phyloP scores from a whole-genome alignment of 2,113 vertebrate species.

The Brachyhypopomus occidentalis region DNA sequence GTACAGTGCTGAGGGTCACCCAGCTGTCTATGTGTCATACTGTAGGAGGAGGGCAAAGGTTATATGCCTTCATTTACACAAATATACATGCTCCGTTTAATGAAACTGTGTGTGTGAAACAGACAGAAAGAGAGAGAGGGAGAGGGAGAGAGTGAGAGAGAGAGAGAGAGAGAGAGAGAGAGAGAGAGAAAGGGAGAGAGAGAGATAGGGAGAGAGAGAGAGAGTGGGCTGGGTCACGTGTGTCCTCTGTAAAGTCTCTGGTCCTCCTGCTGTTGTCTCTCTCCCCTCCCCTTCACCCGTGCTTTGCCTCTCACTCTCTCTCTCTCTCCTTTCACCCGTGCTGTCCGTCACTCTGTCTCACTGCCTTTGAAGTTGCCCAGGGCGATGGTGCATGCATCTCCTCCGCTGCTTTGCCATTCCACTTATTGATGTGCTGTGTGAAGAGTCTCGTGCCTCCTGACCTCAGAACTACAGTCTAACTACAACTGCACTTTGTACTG shows the following conservation, averaged over 20 bases:
- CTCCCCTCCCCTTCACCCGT: neutral
- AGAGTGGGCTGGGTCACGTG: slow-evolving; percentile 24
- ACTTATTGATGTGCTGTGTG: slow-evolving; percentile 55
- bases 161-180: neutral
- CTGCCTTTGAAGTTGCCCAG: slow-evolving; percentile 45
- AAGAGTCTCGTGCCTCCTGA: slow-evolving; percentile 54
- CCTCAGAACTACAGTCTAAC: slow-evolving; percentile 42
- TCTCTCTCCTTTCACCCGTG: neutral
- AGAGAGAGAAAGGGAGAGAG: too few relatives aligned
- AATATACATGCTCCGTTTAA: neutral
- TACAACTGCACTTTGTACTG: slow-evolving; percentile 40
- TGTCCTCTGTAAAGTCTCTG: slow-evolving; percentile 24
- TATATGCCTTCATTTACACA: neutral
- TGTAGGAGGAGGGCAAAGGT: neutral
- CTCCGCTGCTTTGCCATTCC: slow-evolving; percentile 45
- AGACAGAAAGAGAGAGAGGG: neutral
- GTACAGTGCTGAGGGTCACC: slow-evolving; percentile 27
- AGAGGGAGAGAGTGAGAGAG: too few relatives aligned
- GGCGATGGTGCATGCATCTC: slow-evolving; percentile 33
- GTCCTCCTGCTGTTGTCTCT: slow-evolving; percentile 1
- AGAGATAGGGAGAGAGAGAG: too few relatives aligned
- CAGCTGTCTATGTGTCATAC: slow-evolving; percentile 3
- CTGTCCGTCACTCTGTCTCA: neutral
- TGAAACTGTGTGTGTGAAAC: neutral
- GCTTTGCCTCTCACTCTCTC: slow-evolving; percentile 11